Evolutionary conservation across 2,797 vertebrate genomes (phyloP).

Genomic region (Falco concolor): DNA sequence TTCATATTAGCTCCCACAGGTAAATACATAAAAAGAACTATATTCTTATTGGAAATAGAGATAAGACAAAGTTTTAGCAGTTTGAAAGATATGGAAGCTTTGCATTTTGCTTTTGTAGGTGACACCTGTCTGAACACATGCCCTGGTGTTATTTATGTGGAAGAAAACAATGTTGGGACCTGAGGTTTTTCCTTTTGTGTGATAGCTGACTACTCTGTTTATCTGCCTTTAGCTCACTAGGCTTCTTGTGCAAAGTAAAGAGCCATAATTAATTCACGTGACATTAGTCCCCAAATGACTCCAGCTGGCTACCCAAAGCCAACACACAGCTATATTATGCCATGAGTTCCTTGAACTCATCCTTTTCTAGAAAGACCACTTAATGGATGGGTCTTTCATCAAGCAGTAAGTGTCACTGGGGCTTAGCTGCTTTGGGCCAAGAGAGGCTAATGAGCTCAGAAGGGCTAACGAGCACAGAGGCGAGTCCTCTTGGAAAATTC

Average conservation of each 20-base stretch:
- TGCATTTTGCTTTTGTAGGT: neutral
- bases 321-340: neutral
- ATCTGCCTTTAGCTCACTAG: neutral
- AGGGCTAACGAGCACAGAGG: neutral
- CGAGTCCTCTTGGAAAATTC: neutral
- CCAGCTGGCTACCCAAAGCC: neutral
- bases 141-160: neutral
- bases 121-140: accelerated
- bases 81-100: neutral
- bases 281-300: neutral
- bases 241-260: neutral
- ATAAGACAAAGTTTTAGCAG: neutral
- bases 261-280: neutral
- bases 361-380: neutral
- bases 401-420: neutral
- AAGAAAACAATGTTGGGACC: neutral
- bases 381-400: neutral
- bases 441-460: neutral
- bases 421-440: neutral
- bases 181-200: neutral
- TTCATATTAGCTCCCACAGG: accelerated
- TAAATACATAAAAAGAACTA: neutral
- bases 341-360: neutral
- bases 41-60: neutral
- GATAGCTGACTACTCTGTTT: neutral